Evolutionary conservation across 2,113 vertebrate species (phyloP).

Genomic region (Climacteris rufus): DNA sequence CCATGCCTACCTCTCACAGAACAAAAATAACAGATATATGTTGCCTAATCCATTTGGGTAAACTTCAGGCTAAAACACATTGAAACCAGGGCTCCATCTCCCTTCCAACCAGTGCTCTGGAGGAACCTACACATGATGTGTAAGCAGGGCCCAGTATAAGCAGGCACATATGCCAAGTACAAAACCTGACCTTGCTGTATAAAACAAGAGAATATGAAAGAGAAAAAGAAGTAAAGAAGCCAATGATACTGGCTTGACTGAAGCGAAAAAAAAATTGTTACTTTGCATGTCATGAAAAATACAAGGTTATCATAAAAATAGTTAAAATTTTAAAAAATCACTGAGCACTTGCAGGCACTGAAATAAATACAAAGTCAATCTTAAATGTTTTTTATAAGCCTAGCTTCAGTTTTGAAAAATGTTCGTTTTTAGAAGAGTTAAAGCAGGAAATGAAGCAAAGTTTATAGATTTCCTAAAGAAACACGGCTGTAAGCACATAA

Average conservation of each 20-base stretch:
- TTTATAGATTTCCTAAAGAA: background rate
- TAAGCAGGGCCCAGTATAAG: background rate
- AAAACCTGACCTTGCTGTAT: background rate
- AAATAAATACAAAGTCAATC: background rate
- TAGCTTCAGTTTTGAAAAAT: background rate
- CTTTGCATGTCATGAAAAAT: background rate
- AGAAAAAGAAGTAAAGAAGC: background rate
- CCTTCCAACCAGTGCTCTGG: background rate
- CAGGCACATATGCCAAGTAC: background rate
- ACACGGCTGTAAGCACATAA: background rate
- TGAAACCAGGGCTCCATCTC: background rate
- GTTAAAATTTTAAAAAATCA: background rate
- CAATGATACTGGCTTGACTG: background rate
- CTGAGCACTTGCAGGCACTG: background rate
- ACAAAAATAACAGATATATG: background rate
- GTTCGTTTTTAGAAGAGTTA: background rate
- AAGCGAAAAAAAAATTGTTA: background rate
- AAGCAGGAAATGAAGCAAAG: background rate
- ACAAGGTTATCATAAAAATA: background rate
- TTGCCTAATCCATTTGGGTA: background rate
- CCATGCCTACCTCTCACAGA: background rate
- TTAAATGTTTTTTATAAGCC: background rate
- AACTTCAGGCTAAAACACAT: background rate
- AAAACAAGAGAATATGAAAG: background rate
- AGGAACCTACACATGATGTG: background rate